Evolutionary conservation across 2,888 invertebrate genomes (phyloP).

Genomic region (Adineta ricciae): DNA sequence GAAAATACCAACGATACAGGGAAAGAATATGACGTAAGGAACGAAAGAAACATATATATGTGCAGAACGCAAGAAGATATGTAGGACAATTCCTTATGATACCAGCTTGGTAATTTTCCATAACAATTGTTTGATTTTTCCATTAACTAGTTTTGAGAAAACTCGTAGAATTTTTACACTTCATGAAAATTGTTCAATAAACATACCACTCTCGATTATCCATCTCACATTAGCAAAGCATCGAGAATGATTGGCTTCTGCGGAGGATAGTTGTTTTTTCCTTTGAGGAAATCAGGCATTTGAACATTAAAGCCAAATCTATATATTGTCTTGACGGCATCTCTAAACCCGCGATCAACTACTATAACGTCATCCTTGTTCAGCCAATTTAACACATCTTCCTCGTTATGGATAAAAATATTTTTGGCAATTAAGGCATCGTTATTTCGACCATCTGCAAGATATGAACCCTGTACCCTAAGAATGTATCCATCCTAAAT

Average conservation of each 20-base stretch:
- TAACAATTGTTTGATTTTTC: too few relatives aligned
- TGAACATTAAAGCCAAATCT: neutral
- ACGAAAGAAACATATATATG: too few relatives aligned
- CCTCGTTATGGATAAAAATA: neutral
- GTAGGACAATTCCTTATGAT: too few relatives aligned
- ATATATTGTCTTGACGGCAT: neutral
- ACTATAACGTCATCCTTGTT: neutral
- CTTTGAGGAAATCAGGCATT: neutral
- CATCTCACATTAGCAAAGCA: neutral
- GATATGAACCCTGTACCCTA: neutral
- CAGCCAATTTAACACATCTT: neutral
- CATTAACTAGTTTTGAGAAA: too few relatives aligned
- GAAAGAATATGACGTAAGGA: too few relatives aligned
- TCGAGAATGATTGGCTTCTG: neutral
- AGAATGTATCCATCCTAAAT: neutral
- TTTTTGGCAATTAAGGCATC: neutral
- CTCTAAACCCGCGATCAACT: neutral
- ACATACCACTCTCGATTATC: neutral
- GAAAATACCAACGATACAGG: too few relatives aligned
- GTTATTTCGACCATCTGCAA: neutral
- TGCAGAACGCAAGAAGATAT: too few relatives aligned
- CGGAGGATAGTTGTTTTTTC: neutral
- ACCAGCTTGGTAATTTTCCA: too few relatives aligned
- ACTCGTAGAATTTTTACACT: too few relatives aligned
- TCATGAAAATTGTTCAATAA: too few relatives aligned